These are phyloP conservation scores for Pogonocichla stellata DNA, from an alignment of 2,113 vertebrate genomes.

Conservation along the genomic window DNA sequence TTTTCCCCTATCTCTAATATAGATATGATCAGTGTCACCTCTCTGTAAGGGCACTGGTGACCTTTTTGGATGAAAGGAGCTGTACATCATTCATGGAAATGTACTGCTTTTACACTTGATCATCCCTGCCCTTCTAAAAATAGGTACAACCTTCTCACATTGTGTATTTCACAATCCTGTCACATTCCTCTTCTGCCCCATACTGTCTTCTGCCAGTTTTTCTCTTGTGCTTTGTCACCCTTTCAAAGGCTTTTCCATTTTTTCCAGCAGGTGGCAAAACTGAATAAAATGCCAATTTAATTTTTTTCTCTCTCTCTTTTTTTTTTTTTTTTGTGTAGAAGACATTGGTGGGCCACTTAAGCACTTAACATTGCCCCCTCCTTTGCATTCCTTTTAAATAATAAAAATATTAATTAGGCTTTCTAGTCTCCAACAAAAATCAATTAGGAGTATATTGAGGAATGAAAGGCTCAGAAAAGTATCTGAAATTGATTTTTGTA, in stretches of 20 bases:
- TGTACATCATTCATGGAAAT: constrained; percentile 16
- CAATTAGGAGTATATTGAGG: constrained; percentile 59
- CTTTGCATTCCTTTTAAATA: constrained; percentile 11
- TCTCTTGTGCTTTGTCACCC: constrained; percentile 55
- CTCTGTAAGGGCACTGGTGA: not conserved
- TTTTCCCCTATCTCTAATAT: not conserved
- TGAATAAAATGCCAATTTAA: constrained; percentile 34
- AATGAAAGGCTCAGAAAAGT: constrained; percentile 58
- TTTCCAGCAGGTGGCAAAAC: constrained; percentile 45
- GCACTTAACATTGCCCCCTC: not conserved
- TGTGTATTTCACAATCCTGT: constrained; percentile 41
- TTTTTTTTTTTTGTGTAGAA: not conserved
- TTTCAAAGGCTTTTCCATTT: constrained; percentile 44
- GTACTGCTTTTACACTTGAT: constrained; percentile 39
- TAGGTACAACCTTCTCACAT: constrained; percentile 44
- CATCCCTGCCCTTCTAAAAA: constrained; percentile 38
- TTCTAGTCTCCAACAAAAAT: constrained; percentile 56
- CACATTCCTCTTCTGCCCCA: constrained; percentile 34
- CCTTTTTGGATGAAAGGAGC: constrained; percentile 38
- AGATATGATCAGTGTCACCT: constrained; percentile 13
- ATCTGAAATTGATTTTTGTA: constrained; percentile 64
- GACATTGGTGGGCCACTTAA: not conserved
- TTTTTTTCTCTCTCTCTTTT: not conserved
- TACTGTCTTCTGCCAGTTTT: constrained; percentile 24
- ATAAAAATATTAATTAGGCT: constrained; percentile 53